phyloP scores from a whole-genome alignment of 37 sponge, comb jelly and placozoan genomes.

The Chondrilla cf. caribensis region DNA sequence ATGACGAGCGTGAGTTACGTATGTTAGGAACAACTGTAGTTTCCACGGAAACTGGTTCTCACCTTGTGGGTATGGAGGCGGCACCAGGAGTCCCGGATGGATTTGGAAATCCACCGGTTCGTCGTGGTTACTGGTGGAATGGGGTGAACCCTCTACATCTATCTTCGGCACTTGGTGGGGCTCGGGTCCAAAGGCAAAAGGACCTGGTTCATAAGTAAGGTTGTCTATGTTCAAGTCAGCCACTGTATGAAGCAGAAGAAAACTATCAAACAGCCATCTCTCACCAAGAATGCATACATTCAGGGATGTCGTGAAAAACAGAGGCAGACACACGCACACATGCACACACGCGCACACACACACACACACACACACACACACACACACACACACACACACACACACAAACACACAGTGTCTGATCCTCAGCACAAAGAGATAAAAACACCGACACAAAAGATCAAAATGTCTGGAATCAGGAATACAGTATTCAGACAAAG shows the following conservation, averaged over 20 bases:
- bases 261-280: too few relatives aligned
- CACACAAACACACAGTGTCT: neutral
- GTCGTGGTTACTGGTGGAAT: neutral
- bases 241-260: neutral
- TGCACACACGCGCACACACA: slow-evolving; percentile 7
- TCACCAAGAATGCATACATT: too few relatives aligned
- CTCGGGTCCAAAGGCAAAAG: slow-evolving; percentile 6
- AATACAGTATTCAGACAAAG: too few relatives aligned
- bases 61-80: neutral
- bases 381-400: slow-evolving; percentile 25
- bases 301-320: too few relatives aligned
- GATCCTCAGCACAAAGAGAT: neutral
- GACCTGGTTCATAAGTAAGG: neutral
- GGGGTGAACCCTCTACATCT: neutral
- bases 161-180: neutral
- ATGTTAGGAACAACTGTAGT: too few relatives aligned
- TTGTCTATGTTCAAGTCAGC: neutral
- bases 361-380: slow-evolving; percentile 11
- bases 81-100: neutral
- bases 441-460: too few relatives aligned
- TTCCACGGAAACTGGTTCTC: too few relatives aligned
- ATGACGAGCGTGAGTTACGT: too few relatives aligned
- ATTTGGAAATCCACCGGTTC: neutral
- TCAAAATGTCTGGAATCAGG: too few relatives aligned
- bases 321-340: neutral